Evolutionary conservation across 2,888 invertebrate species (phyloP).

Genomic region (Dynastes hyllus): DNA sequence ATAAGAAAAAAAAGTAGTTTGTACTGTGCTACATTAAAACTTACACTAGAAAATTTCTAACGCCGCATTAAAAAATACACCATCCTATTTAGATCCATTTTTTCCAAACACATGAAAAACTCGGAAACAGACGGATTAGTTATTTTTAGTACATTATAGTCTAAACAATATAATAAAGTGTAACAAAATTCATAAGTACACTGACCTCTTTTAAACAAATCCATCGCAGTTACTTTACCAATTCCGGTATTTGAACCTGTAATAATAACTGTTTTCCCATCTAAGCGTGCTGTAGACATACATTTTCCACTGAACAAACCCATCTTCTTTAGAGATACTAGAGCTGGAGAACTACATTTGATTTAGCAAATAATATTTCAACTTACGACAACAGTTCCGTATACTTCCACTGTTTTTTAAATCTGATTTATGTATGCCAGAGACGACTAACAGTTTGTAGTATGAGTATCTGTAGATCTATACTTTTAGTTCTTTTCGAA

Average conservation of each 20-base stretch:
- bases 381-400: neutral
- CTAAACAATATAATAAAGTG: too few relatives aligned
- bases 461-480: too few relatives aligned
- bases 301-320: slow-evolving; percentile 63
- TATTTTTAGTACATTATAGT: too few relatives aligned
- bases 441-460: neutral
- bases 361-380: too few relatives aligned
- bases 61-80: too few relatives aligned
- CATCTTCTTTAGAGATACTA: slow-evolving; percentile 52
- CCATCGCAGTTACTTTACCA: slow-evolving; percentile 67
- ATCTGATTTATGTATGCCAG: neutral
- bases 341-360: neutral
- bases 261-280: slow-evolving; percentile 70
- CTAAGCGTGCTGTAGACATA: slow-evolving; percentile 66
- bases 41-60: too few relatives aligned
- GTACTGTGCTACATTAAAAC: too few relatives aligned
- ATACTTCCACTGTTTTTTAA: neutral
- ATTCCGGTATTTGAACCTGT: slow-evolving; percentile 69
- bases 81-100: too few relatives aligned
- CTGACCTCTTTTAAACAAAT: slow-evolving; percentile 71
- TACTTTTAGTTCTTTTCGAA: too few relatives aligned
- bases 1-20: too few relatives aligned
- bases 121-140: too few relatives aligned
- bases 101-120: too few relatives aligned
- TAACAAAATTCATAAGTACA: neutral